Conservation (phyloP, 2,888 invertebrate species). For the Pseudococcus longispinus region DNA sequence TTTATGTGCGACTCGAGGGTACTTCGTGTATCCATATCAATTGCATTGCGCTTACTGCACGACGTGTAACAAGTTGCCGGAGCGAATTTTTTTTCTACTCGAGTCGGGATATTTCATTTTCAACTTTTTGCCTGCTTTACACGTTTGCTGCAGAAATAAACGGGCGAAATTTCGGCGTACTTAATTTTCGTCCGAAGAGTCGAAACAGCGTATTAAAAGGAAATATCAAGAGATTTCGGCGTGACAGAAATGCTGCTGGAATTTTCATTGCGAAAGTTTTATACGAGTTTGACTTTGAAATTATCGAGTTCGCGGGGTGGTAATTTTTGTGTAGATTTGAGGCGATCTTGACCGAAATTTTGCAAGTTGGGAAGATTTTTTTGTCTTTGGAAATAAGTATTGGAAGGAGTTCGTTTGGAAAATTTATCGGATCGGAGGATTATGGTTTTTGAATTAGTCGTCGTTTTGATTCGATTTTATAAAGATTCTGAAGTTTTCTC, state of each 20-base stretch:
- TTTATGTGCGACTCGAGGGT: conserved; percentile 29
- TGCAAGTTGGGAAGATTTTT: too few relatives aligned
- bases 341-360: too few relatives aligned
- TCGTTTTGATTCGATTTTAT: too few relatives aligned
- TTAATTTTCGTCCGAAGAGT: not conserved
- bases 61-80: not conserved
- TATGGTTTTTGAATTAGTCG: too few relatives aligned
- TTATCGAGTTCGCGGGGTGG: too few relatives aligned
- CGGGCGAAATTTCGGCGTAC: not conserved
- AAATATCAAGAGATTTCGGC: not conserved
- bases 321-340: too few relatives aligned
- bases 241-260: not conserved
- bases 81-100: not conserved
- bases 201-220: not conserved
- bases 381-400: too few relatives aligned
- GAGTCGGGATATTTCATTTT: not conserved
- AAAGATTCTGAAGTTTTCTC: too few relatives aligned
- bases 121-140: not conserved
- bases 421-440: too few relatives aligned
- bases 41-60: conserved; percentile 12
- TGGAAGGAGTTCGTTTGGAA: too few relatives aligned
- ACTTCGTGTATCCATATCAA: conserved; percentile 13
- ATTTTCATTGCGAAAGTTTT: not conserved
- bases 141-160: not conserved
- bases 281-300: not conserved